phyloP scores from a whole-genome alignment of 92 coral and sea anemone genomes.

The Muricea muricata region DNA sequence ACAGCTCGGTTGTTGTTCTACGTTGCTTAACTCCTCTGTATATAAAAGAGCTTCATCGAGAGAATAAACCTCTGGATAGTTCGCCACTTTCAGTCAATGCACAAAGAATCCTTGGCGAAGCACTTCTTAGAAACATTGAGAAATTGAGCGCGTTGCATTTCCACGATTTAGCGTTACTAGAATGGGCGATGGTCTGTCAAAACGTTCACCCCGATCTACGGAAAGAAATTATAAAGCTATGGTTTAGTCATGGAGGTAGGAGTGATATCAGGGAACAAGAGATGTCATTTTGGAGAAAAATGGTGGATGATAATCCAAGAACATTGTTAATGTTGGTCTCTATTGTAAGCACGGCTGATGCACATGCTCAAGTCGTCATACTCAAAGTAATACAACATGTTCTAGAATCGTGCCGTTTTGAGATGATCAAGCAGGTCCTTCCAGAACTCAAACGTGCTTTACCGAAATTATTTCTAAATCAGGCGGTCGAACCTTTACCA shows the following conservation, averaged over 20 bases:
- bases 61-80: slow-evolving; percentile 14
- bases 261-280: background rate
- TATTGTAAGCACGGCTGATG: background rate
- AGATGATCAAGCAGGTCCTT: background rate
- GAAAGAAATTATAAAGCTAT: slow-evolving; percentile 42
- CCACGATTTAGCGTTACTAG: slow-evolving; percentile 62
- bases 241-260: slow-evolving; percentile 37
- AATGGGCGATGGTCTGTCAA: slow-evolving; percentile 75
- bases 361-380: background rate
- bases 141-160: slow-evolving; percentile 57
- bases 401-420: background rate
- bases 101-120: background rate
- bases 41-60: slow-evolving; percentile 52
- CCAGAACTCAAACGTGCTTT: slow-evolving; percentile 59
- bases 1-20: slow-evolving; percentile 48
- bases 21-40: slow-evolving; percentile 65
- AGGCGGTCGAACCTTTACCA: slow-evolving; percentile 58
- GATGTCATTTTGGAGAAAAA: background rate
- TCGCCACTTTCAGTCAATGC: slow-evolving; percentile 3
- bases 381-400: background rate
- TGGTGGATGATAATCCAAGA: background rate
- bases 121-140: slow-evolving; percentile 56
- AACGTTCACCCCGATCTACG: slow-evolving; percentile 63
- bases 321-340: slow-evolving; percentile 15
- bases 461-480: slow-evolving; percentile 77